phyloP scores from a whole-genome alignment of 2,797 vertebrate genomes.

The Alfaro cultratus region DNA sequence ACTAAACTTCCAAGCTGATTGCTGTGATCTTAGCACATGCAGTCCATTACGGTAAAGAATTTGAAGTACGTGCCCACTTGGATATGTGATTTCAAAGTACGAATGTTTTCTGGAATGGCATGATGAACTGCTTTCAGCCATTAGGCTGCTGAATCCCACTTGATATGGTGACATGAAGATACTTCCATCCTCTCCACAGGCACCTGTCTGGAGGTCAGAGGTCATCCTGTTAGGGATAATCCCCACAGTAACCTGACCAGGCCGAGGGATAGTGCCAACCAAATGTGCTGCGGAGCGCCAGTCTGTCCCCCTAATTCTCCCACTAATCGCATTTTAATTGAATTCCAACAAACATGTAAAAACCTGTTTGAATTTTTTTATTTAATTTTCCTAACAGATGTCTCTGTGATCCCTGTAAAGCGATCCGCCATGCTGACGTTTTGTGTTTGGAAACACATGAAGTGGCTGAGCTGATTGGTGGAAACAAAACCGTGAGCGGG shows the following conservation, averaged over 20 bases:
- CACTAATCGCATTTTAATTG: slow-evolving; percentile 81
- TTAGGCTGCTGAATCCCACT: slow-evolving; percentile 58
- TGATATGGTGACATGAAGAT: slow-evolving; percentile 61
- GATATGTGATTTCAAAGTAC: slow-evolving; percentile 54
- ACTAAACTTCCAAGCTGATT: slow-evolving; percentile 7
- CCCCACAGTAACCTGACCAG: slow-evolving; percentile 74
- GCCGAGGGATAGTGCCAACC: slow-evolving; percentile 59
- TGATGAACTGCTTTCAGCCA: slow-evolving; percentile 44
- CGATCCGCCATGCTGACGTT: slow-evolving; percentile 78
- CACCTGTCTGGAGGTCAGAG: slow-evolving; percentile 75
- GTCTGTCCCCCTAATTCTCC: slow-evolving; percentile 69
- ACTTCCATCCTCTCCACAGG: slow-evolving; percentile 62
- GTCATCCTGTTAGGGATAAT: slow-evolving; percentile 76
- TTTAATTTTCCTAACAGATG: slow-evolving; percentile 86
- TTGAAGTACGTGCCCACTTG: slow-evolving; percentile 36
- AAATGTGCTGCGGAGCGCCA: slow-evolving; percentile 45
- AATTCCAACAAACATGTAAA: slow-evolving; percentile 82
- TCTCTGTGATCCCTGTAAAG: slow-evolving; percentile 82
- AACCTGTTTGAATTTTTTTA: slow-evolving; percentile 83
- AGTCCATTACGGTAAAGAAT: slow-evolving; percentile 37
- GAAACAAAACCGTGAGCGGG: slow-evolving; percentile 74
- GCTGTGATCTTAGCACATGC: slow-evolving; percentile 21
- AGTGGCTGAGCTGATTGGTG: slow-evolving; percentile 63
- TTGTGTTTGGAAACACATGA: slow-evolving; percentile 76
- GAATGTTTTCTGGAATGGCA: slow-evolving; percentile 59